Conservation (phyloP, 2,888 invertebrate species). For the Diogma glabrata region DNA sequence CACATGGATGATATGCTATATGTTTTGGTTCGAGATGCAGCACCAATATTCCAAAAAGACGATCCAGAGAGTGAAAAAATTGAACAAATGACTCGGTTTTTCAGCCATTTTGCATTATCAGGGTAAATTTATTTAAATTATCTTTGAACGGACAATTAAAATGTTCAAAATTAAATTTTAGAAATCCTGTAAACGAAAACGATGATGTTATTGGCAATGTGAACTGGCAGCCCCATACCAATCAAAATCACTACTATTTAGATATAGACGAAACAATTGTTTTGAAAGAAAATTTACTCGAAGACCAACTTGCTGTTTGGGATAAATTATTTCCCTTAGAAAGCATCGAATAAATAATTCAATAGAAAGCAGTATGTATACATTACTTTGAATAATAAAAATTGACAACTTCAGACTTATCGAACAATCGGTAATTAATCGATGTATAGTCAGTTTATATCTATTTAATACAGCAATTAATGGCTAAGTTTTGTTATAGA, state of each 20-base stretch:
- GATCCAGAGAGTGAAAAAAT: conserved; percentile 37
- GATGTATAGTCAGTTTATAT: no score
- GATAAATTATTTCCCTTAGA: no score
- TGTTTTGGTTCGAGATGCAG: conserved; percentile 34
- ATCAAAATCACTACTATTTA: conserved; percentile 15
- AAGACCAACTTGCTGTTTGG: conserved; percentile 32
- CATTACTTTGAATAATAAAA: no score
- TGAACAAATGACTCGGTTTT: conserved; percentile 36
- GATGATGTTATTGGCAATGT: background rate
- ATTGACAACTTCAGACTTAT: no score
- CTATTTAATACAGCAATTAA: no score
- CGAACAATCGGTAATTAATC: no score
- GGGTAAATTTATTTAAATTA: conserved; percentile 25
- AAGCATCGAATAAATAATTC: no score
- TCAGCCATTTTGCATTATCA: conserved; percentile 35
- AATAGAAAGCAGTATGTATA: no score
- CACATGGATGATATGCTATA: conserved; percentile 42
- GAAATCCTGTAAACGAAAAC: background rate
- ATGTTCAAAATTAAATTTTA: background rate
- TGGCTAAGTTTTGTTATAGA: no score
- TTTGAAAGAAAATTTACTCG: conserved; percentile 29
- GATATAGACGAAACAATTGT: conserved; percentile 30
- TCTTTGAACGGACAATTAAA: background rate
- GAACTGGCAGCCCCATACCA: background rate
- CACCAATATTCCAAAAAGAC: conserved; percentile 36